Base-by-base conservation (phyloP, 2,797 vertebrate genomes). In the Mus spretus region DNA sequence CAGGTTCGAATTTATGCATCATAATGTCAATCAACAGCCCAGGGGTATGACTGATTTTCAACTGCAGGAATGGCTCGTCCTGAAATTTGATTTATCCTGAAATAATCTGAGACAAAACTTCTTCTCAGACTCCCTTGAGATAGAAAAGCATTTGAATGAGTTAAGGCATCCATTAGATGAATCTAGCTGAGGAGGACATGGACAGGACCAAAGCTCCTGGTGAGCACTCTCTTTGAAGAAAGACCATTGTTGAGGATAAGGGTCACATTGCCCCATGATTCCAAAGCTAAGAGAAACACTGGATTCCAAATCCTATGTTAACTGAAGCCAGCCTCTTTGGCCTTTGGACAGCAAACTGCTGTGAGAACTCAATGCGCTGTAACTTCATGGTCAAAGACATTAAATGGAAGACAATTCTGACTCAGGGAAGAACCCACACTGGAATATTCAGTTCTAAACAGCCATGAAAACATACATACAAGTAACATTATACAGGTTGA, bases 341-440 rank as follows among this genome's bases (percentile, higher is more conserved):
- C 91, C 97, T 97, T 98, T 90, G 88, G 61, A 93, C n/a, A 91
- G 40, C 53, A 96, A 93, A 93, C 89, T 13, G 19, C 61, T 86
- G 19, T 63, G 75, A 94, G 82, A 85, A 79, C 78, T 83, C 88
- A 92, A 55, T 50, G 88, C 10, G 6, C 47, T 63, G 82, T 59
- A 88, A 96, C 22, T 87, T 85, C 74, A 97, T 79, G 19, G 93
- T 95, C 87, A 91, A 96, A 96, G 57, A 74, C 31, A 85, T 93
- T 61, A 90, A 89, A 92, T 94, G 90, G 1, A 14, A 94, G 59
- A 74, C 70, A 78, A 85, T 67, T 84, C 83, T 67, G 47, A 67
- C 44, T 44, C 63, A 53, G 44, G 31, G 31, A 85, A 24, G 31
- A n/a, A 7, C 12, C 50, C 44, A n/a, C 31, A 53, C 50, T n/a